Evolutionary conservation across 1,140 invertebrate species (phyloP).

Genomic region (Drosophila ercepeae): DNA sequence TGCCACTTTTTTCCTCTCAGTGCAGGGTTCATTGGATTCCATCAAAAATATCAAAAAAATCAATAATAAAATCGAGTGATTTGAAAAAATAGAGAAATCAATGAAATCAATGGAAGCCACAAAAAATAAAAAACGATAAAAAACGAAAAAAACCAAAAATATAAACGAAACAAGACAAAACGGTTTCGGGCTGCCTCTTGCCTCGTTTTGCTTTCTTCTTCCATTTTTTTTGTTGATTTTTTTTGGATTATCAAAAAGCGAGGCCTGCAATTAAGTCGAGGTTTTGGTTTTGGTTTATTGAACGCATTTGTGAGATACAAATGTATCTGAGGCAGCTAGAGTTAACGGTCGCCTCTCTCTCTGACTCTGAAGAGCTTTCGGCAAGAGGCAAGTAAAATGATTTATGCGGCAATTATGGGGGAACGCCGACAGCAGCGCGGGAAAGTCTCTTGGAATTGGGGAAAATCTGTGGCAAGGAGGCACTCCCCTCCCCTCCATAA

Average conservation of each 20-base stretch:
- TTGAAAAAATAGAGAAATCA: slow-evolving; percentile 79
- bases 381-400: slow-evolving; percentile 70
- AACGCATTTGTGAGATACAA: slow-evolving; percentile 53
- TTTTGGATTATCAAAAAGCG: slow-evolving; percentile 15
- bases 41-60: slow-evolving; percentile 79
- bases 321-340: slow-evolving; percentile 65
- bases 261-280: slow-evolving; percentile 46
- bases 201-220: not conserved
- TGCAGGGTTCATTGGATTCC: slow-evolving; percentile 2
- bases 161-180: slow-evolving; percentile 48
- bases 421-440: slow-evolving; percentile 53
- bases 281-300: slow-evolving; percentile 71
- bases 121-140: no score
- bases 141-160: slow-evolving; percentile 30
- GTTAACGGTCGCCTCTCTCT: slow-evolving; percentile 52
- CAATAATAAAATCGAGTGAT: slow-evolving; percentile 75
- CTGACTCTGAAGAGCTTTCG: slow-evolving; percentile 55
- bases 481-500: no score
- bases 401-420: slow-evolving; percentile 77
- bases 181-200: slow-evolving; percentile 60
- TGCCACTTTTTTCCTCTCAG: not conserved
- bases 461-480: no score
- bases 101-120: slow-evolving; percentile 79
- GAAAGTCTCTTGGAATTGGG: slow-evolving; percentile 58
- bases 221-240: slow-evolving; percentile 14